Evolutionary conservation across 2,797 vertebrate genomes (phyloP), one percentile per base, ranked within the genome.

Genomic region (Sebastes diploproa): DNA sequence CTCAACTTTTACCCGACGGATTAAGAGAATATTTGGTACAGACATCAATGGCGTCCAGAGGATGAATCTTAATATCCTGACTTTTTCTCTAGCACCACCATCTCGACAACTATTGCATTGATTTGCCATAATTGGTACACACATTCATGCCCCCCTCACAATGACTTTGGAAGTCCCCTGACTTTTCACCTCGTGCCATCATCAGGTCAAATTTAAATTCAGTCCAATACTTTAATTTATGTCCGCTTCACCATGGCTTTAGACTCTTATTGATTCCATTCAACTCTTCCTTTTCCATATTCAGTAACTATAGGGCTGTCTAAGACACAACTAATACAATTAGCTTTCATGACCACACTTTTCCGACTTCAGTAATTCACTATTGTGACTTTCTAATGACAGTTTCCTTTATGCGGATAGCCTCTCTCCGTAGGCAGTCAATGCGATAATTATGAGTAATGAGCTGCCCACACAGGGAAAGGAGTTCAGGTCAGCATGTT

Each of bases 361-460:
- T 34, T 60, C 34, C 0, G 2, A 5, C 4, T 46, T 42, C 7
- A 5, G 7, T 3, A 12, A n/a, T 8, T 69, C 9, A 27, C 7
- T 38, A 12, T 27, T 66, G 6, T 54, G n/a, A 54, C 38, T 46
- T 18, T 22, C 1, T 64, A n/a, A 25, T 78, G 6, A 8, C 20
- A 42, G 14, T 14, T 32, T 63, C 3, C 11, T 22, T 16, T 11
- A 25, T 70, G 16, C 42, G 7, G 59, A 34, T 7, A 55, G 30
- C 9, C 6, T 56, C 36, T 25, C 5, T 58, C 30, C 52, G 27
- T 30, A 78, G 18, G 23, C 29, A 55, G 56, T 25, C n/a, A 29
- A 10, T 36, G 16, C 69, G 32, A n/a, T n/a, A 75, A 79, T 77
- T 42, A 54, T 50, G 20, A 9, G 23, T 67, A 68, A 77, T 81